A percentile compares a stretch with the other conserved stretches of the same genome.
Evolutionary conservation across 2,797 vertebrate species (phyloP).

Genomic region (Xenentodon cancila): DNA sequence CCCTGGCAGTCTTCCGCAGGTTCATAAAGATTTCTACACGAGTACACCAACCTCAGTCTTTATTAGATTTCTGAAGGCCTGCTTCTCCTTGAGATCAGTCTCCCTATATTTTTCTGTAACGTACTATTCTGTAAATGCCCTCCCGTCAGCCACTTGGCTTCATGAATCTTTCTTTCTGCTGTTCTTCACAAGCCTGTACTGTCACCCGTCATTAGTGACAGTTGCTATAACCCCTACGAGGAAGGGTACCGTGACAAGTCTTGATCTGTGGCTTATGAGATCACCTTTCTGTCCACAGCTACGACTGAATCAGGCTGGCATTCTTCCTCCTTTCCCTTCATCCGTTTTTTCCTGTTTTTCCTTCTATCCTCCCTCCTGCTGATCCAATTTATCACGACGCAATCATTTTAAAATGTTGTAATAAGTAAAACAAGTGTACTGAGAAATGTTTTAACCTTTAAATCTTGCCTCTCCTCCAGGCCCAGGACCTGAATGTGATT

Average conservation of each 20-base stretch:
- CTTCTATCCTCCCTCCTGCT: conserved; percentile 26
- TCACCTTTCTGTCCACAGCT: conserved; percentile 34
- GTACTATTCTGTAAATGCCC: conserved; percentile 8
- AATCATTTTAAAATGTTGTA: conserved; percentile 63
- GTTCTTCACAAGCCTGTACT: conserved; percentile 11
- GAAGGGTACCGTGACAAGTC: conserved; percentile 42
- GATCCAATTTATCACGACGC: conserved; percentile 51
- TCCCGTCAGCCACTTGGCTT: conserved; percentile 11
- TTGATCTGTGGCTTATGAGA: conserved; percentile 47
- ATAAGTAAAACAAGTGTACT: conserved; percentile 67
- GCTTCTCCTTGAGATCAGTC: too few species aligned
- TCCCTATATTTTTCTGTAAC: too few species aligned
- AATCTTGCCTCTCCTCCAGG: conserved; percentile 79
- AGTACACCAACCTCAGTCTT: too few species aligned
- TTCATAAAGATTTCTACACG: too few species aligned
- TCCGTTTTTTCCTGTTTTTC: conserved; percentile 6
- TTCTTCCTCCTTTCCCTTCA: conserved; percentile 19
- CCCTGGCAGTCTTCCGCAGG: too few species aligned
- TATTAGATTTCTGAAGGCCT: too few species aligned
- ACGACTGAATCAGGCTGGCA: conserved; percentile 40
- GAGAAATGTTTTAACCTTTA: conserved; percentile 77
- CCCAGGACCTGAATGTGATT: conserved; percentile 96
- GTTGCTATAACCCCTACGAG: conserved; percentile 19
- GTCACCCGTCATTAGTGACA: conserved; percentile 45
- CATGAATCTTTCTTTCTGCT: background rate